Evolutionary conservation across 2,888 invertebrate species (phyloP), one percentile per base, ranked within the genome.

Genomic region (Pinctada fucata): DNA sequence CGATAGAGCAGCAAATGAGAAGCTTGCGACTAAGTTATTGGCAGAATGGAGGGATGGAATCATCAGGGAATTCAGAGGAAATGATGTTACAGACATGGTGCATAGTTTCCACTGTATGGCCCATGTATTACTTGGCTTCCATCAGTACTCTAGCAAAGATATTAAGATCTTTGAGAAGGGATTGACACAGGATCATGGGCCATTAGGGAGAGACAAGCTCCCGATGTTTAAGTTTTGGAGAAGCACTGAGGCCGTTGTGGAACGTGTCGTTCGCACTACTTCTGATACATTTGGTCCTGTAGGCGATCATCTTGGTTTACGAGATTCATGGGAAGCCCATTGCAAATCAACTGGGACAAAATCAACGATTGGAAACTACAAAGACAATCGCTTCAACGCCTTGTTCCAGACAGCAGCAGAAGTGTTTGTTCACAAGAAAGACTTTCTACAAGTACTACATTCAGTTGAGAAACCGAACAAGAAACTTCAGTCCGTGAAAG

Each of bases 311-410:
- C 52, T 68, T 68, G 81, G 81, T 8, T 63, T 82, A 2, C 5
- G 79, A 3, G 82, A 83, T 72, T 64, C 67, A n/a, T 84, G 82
- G 84, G 81, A 83, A 64, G 78, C 82, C 2, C 67, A 81, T 64
- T 84, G 84, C 65, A 6, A 58, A 8, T 72, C n/a, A 52, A 64
- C 72, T n/a, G 82, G 81, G n/a, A 49, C 79, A 5, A 84, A 82
- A 64, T 83, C 80, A 2, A 1, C 64, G 3, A 83, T 83, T 45
- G 82, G 82, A 51, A 84, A 84, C 31, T 84, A 82, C 49, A 10
- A 72, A 10, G 82, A 83, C 48, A 85, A 83, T 49, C 50, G 83
- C 8, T 82, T 83, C 50, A 83, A 83, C 74, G 78, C 77, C 1
- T 10, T 82, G 5, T 82, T 83, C 70, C 76, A 82, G 50, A 83